Base-by-base conservation (phyloP, 2,797 vertebrate genomes). In the Prionace glauca region DNA sequence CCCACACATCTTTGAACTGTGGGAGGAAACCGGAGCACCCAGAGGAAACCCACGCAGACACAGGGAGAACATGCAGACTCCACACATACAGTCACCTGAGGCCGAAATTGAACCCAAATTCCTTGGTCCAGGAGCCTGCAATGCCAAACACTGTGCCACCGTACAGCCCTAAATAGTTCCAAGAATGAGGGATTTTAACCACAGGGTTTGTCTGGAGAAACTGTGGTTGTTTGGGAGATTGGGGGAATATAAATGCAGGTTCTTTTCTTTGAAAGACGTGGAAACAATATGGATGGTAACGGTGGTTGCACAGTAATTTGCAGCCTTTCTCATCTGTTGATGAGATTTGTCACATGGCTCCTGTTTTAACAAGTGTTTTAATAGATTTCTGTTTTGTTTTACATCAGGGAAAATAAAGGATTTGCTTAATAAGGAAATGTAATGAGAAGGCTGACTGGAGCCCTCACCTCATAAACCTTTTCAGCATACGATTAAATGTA, bases 341-440 rank as follows among this genome's bases (percentile, higher is more conserved):
- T 56, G 87, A 56, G 56, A 11, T 90, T 3, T n/a, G 45, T 4
- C 24, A 56, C 1, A 16, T 3, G 87, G 50, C 14, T 24, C 11
- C 0, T 12, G 24, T 90, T 56, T 62, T 62, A 56, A 90, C 45
- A 90, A 62, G 87, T 9, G 29, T 60, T 88, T 88, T 88, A 88
- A 88, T 60, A 62, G 50, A 90, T 32, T 60, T 91, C n/a, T 91
- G 29, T 91, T 62, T n/a, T 8, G 88, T 32, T 91, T 62, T 62
- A 62, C 88, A 91, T 91, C 29, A 50, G 88, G 88, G 87, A 90
- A 62, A 90, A 20, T 90, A 60, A 90, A 90, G 56, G 45, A 90
- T 90, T 90, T 90, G 87, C 50, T 90, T 62, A 90, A 62, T 65
- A 60, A 91, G 56, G 56, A 62, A 1, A 84, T 84, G 62, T 26